Evolutionary conservation across 2,888 invertebrate species (phyloP).

Genomic region (Hydraecia micacea): DNA sequence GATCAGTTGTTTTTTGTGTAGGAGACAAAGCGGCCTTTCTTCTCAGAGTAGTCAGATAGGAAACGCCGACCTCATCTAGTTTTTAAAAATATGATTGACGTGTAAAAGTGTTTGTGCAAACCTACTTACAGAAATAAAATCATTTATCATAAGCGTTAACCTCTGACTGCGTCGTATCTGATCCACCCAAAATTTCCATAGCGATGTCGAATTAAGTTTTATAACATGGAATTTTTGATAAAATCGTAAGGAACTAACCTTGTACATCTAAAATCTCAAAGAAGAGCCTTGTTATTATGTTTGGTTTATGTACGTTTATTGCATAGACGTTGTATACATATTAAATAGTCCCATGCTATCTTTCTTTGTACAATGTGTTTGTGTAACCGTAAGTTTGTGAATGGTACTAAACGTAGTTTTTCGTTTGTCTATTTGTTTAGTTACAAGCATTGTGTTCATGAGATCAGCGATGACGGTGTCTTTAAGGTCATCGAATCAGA

Average conservation of each 20-base stretch:
- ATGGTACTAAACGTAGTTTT: conserved; percentile 51
- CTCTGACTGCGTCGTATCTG: conserved; percentile 45
- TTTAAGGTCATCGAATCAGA: conserved; percentile 73
- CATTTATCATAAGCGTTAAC: too few relatives aligned
- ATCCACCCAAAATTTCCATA: conserved; percentile 54
- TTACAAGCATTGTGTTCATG: conserved; percentile 72
- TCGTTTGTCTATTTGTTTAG: conserved; percentile 46
- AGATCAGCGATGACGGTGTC: conserved; percentile 81
- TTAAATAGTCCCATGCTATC: conserved; percentile 56
- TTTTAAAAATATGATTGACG: too few relatives aligned
- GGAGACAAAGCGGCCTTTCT: conserved; percentile 25
- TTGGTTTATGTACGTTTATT: conserved; percentile 49
- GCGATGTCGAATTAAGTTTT: conserved; percentile 29
- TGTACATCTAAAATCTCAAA: conserved; percentile 51
- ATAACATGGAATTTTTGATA: conserved; percentile 22
- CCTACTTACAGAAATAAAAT: too few relatives aligned
- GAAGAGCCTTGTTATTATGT: conserved; percentile 53
- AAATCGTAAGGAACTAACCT: conserved; percentile 56
- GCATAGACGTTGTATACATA: conserved; percentile 47
- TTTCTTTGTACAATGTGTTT: conserved; percentile 53
- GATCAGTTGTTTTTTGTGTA: conserved; percentile 35
- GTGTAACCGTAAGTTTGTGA: conserved; percentile 43
- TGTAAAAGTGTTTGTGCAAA: too few relatives aligned
- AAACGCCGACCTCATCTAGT: too few relatives aligned
- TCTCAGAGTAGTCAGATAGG: too few relatives aligned